A percentile compares a stretch with the other conserved stretches of the same genome.
Conservation (phyloP, 2,797 vertebrate species). For the Syndactyla subalaris region DNA sequence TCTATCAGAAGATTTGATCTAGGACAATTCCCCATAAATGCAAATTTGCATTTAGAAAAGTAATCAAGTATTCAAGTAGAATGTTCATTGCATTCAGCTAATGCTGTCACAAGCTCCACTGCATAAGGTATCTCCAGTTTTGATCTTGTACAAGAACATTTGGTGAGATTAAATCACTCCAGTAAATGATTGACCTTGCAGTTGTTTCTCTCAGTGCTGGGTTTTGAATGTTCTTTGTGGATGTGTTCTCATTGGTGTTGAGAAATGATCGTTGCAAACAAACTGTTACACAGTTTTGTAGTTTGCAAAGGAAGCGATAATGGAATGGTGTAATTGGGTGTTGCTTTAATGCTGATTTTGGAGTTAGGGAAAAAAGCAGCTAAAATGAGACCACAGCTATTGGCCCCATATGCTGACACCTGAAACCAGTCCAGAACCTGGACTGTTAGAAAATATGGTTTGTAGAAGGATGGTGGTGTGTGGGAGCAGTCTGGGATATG, state of each 20-base stretch:
- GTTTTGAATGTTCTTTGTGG: neutral
- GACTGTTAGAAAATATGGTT: neutral
- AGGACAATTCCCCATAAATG: neutral
- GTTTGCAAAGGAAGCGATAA: neutral
- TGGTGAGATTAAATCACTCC: neutral
- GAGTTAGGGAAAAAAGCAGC: neutral
- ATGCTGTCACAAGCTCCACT: neutral
- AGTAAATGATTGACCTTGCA: conserved; percentile 13
- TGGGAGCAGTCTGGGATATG: neutral
- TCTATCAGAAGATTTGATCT: neutral
- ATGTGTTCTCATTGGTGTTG: neutral
- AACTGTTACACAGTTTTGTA: neutral
- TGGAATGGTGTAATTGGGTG: neutral
- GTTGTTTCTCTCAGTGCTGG: neutral
- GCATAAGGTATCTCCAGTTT: neutral
- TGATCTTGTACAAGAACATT: neutral
- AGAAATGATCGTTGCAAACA: neutral
- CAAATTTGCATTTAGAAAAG: neutral
- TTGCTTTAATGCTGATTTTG: neutral
- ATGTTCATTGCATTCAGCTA: neutral
- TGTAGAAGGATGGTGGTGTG: neutral
- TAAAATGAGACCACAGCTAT: neutral
- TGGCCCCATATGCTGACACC: neutral
- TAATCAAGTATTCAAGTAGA: neutral
- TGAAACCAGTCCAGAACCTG: neutral